These are phyloP conservation scores for Gnathonemus longibarbis DNA, from an alignment of 2,113 vertebrate species.

Conservation along the genomic window DNA sequence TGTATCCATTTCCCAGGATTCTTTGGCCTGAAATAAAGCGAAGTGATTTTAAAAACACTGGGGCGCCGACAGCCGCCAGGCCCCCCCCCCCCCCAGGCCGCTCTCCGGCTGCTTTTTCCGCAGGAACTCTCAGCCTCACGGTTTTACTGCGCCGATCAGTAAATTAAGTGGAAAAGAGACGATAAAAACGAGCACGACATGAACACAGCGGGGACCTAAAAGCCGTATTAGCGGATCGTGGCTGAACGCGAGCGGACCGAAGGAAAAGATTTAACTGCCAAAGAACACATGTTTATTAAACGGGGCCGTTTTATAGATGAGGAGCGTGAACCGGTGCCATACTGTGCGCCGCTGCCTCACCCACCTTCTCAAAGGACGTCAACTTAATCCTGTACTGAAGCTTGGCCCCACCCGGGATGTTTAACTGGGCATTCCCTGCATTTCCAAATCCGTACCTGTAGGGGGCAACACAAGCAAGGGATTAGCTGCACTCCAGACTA, in stretches of 20 bases:
- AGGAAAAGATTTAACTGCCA: background rate
- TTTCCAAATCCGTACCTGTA: slow-evolving; percentile 82
- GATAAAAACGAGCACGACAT: background rate
- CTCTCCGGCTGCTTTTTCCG: background rate
- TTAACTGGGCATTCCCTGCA: slow-evolving; percentile 70
- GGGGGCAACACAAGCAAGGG: background rate
- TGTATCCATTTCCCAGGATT: slow-evolving; percentile 93
- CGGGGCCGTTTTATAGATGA: background rate
- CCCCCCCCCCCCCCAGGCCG: background rate
- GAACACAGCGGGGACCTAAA: background rate
- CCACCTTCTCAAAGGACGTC: slow-evolving; percentile 87
- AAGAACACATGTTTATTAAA: background rate
- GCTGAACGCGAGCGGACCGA: background rate
- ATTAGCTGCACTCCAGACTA: background rate
- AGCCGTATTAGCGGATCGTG: background rate
- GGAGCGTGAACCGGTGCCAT: background rate
- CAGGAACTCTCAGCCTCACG: background rate
- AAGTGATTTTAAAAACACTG: background rate
- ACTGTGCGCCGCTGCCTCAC: background rate
- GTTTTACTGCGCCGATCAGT: background rate
- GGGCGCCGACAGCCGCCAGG: background rate
- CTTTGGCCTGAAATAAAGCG: slow-evolving; percentile 74
- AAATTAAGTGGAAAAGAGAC: background rate
- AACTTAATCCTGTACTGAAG: slow-evolving; percentile 83
- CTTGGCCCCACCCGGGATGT: slow-evolving; percentile 75